These are phyloP conservation scores for Trichomalopsis sarcophagae DNA, from an alignment of 1,140 invertebrate genomes.

Conservation along the genomic window DNA sequence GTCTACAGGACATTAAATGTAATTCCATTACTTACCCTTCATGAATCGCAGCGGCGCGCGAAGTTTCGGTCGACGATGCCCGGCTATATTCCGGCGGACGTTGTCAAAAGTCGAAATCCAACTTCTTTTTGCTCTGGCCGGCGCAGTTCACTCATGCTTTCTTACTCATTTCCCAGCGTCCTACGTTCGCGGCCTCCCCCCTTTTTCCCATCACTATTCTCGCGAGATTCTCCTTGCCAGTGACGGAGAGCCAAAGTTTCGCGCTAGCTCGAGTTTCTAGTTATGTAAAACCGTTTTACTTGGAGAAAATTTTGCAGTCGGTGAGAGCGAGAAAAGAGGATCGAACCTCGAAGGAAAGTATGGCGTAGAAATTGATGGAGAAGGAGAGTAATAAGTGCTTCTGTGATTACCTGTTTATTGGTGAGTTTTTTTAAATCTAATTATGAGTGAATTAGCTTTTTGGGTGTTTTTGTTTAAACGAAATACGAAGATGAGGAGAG, in stretches of 20 bases:
- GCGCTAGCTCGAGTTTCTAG: conserved; percentile 57
- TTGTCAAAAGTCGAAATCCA: conserved; percentile 32
- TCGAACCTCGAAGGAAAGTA: not conserved
- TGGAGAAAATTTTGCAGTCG: conserved; percentile 47
- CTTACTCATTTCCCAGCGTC: not conserved
- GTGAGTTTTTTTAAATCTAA: not conserved
- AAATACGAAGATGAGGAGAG: too few relatives aligned
- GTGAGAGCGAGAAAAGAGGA: conserved; percentile 29
- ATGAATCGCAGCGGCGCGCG: not conserved
- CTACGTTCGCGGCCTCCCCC: not conserved
- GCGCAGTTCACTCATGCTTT: not conserved
- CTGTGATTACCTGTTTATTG: not conserved
- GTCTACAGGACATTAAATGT: conserved; percentile 14
- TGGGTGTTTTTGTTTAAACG: too few relatives aligned
- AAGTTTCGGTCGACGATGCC: conserved; percentile 8
- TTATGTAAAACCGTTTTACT: conserved; percentile 59
- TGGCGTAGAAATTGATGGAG: not conserved
- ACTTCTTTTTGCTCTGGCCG: conserved; percentile 3
- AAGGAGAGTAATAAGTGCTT: not conserved
- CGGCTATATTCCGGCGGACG: not conserved
- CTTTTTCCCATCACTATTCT: conserved; percentile 28
- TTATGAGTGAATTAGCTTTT: too few relatives aligned
- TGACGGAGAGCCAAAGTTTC: conserved; percentile 56
- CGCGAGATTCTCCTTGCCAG: conserved; percentile 43
- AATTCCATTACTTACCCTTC: conserved; percentile 24